Base-by-base conservation (phyloP, 2,888 invertebrate genomes). In the Thera britannica region DNA sequence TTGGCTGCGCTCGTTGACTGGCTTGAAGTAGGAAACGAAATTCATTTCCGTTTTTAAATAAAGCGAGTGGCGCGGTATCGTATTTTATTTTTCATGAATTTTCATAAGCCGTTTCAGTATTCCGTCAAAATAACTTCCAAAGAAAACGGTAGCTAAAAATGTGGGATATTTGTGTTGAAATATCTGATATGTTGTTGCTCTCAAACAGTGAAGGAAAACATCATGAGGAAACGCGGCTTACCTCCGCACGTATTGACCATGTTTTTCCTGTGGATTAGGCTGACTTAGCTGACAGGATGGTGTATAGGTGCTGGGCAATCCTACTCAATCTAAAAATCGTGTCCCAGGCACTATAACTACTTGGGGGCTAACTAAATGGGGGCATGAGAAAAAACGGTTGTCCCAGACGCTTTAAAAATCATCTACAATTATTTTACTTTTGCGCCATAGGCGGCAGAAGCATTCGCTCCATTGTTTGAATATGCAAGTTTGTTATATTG, bases 391-490 rank as follows among this genome's bases (percentile, higher is more conserved):
- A n/a, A n/a, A n/a, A n/a, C n/a, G n/a, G n/a, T n/a, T n/a, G n/a
- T n/a, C n/a, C n/a, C n/a, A n/a, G n/a, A n/a, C n/a, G n/a, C n/a
- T n/a, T n/a, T n/a, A n/a, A n/a, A n/a, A n/a, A n/a, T n/a, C n/a
- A n/a, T n/a, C n/a, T n/a, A n/a, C n/a, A n/a, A n/a, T n/a, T n/a
- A n/a, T n/a, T n/a, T n/a, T n/a, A 65, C 66, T 58, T 62, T 48
- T 6, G 61, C 64, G 58, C 71, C 70, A 68, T 71, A 62, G 66
- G 66, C 56, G 52, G 60, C 63, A 46, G 67, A 49, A 52, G 60
- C 65, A 58, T 52, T 59, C 38, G 38, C 62, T 55, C 74, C 75
- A 79, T 83, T 81, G 80, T 81, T 77, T 72, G 67, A 70, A 72
- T 78, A 74, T 67, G 65, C 58, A 62, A 76, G 75, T 67, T 59